Base-by-base conservation (phyloP, 2,113 vertebrate species). In the Apteryx mantelli region DNA sequence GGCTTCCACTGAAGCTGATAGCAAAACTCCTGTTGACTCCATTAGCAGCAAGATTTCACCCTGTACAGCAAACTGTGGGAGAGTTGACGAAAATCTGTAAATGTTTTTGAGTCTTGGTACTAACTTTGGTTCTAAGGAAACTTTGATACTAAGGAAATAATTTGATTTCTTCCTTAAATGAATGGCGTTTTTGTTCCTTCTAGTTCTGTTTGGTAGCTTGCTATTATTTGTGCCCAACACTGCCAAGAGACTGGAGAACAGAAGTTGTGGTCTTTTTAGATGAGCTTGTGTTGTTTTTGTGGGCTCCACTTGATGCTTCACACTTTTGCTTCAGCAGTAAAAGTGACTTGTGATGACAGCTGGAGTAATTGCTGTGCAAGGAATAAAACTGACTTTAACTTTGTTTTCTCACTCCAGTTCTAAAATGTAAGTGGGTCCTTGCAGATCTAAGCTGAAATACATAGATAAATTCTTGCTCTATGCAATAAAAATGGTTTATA, bases 401-500 rank as follows among this genome's bases (percentile, higher is more conserved):
- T 87, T 92, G 92, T 95, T 95, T 96, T 82, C 92, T 83, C 17
- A 0, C 80, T 91, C 73, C 11, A 14, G 11, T 85, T 89, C 76
- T 82, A 82, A 97, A 95, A 87, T 84, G 19, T 89, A 94, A 91
- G 89, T 65, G 40, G 44, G 58, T 97, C 96, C 83, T 95, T 96
- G 89, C 53, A 93, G 79, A 90, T 97, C 88, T 93, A 76, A 94
- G 93, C 73, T 95, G 93, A 97, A 95, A 88, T 74, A 63, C 22
- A 5, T 38, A 92, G 86, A 87, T 95, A 83, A 82, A 78, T 96
- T 96, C 82, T 94, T 93, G 25, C 74, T 89, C 36, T 53, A 9
- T 84, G 86, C 93, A 64, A 91, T 97, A 97, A 97, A 95, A 96
- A 93, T 96, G 76, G 55, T 97, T 97, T 97, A 96, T 96, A 80